phyloP scores from a whole-genome alignment of 2,797 vertebrate genomes.

The Picus viridis region DNA sequence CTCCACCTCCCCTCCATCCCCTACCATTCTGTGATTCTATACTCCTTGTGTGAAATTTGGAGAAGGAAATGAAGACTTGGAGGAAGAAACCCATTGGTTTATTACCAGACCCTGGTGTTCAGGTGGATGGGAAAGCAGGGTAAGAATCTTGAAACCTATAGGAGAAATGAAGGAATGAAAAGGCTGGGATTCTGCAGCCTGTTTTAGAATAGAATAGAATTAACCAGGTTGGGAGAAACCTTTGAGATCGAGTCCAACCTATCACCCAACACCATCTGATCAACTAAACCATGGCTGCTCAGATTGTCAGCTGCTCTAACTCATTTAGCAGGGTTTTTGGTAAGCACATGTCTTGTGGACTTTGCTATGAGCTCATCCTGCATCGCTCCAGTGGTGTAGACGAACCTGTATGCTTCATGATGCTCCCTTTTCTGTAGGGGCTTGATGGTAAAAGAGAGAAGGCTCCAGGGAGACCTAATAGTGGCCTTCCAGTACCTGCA shows the following conservation, averaged over 20 bases:
- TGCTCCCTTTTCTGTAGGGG: background rate
- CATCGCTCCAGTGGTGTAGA: background rate
- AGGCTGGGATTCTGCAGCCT: background rate
- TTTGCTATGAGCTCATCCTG: background rate
- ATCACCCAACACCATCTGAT: too few relatives aligned
- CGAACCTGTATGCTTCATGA: background rate
- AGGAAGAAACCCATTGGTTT: background rate
- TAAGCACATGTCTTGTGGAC: background rate
- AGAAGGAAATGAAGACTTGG: slow-evolving; percentile 22
- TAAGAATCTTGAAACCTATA: background rate
- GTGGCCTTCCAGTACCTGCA: too few relatives aligned
- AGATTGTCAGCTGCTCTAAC: background rate
- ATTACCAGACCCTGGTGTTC: background rate
- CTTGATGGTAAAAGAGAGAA: background rate
- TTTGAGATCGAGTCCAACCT: too few relatives aligned
- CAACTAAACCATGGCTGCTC: too few relatives aligned
- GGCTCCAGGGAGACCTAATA: too few relatives aligned
- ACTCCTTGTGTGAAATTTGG: background rate
- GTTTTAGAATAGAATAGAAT: background rate
- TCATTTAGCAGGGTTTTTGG: background rate
- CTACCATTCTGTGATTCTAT: too few relatives aligned
- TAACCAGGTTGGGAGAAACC: too few relatives aligned
- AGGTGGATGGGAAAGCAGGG: background rate
- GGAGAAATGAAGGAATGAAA: background rate
- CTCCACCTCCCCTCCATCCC: too few relatives aligned